These are phyloP conservation scores for Eulemur coronatus DNA, from an alignment of 2,797 vertebrate species.

Conservation along the genomic window DNA sequence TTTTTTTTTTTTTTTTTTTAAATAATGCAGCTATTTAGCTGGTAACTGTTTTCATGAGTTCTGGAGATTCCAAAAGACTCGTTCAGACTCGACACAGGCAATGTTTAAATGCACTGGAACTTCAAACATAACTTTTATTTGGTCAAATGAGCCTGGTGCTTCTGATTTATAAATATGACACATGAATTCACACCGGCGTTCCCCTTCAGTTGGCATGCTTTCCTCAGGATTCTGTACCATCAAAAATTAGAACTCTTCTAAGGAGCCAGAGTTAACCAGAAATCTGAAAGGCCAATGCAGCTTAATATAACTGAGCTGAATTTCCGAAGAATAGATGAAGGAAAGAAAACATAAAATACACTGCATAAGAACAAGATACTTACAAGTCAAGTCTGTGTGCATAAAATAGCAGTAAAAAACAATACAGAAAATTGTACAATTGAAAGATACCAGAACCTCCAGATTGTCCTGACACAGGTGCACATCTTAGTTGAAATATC, in stretches of 20 bases:
- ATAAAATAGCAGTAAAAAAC: conserved; percentile 72
- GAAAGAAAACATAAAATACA: conserved; percentile 58
- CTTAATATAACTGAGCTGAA: conserved; percentile 63
- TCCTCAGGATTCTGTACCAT: background rate
- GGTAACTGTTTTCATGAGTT: background rate
- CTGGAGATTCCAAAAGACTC: background rate
- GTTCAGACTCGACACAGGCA: conserved; percentile 65
- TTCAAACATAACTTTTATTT: fast-evolving
- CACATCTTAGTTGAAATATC: conserved; percentile 31
- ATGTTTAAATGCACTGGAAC: conserved; percentile 73
- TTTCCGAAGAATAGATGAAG: conserved; percentile 73
- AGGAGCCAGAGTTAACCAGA: conserved; percentile 59
- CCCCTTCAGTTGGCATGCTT: conserved; percentile 64
- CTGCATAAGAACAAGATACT: conserved; percentile 72
- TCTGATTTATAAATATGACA: conserved; percentile 48
- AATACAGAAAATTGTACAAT: conserved; percentile 70
- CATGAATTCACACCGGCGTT: conserved; percentile 39
- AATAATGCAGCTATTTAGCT: background rate
- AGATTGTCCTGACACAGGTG: conserved; percentile 43
- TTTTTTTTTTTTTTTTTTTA: background rate
- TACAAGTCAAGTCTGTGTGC: conserved; percentile 82
- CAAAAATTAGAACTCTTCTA: conserved; percentile 8
- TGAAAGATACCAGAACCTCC: conserved; percentile 56
- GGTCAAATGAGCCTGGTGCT: conserved; percentile 63
- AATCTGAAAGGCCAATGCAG: conserved; percentile 50